Conservation (phyloP, 2,797 vertebrate species). For the Todus mexicanus region DNA sequence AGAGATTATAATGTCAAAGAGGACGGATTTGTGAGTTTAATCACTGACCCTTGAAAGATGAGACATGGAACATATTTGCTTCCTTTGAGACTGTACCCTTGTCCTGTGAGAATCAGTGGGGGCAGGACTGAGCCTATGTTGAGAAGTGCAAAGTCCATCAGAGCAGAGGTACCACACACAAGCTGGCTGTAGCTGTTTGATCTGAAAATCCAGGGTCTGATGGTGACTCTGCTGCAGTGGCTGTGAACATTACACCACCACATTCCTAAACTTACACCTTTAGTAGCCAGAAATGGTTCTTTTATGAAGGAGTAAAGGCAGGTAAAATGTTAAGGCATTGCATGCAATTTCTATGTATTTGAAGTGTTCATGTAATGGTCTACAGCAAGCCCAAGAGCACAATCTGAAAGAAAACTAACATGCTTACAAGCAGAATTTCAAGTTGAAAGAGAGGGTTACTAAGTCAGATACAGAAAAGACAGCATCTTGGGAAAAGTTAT, state of each 20-base stretch:
- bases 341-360: neutral
- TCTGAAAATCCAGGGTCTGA: neutral
- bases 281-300: neutral
- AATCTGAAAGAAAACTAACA: neutral
- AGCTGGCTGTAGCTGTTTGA: neutral
- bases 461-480: neutral
- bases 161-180: neutral
- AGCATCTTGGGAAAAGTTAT: neutral
- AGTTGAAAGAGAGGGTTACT: neutral
- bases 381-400: neutral
- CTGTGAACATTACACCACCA: neutral
- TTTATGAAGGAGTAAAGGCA: neutral
- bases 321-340: neutral
- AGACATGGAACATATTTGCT: neutral
- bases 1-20: conserved; percentile 51
- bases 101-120: accelerated
- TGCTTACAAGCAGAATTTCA: neutral
- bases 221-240: neutral
- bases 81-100: neutral
- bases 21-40: conserved; percentile 52
- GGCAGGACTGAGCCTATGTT: neutral
- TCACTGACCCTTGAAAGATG: conserved; percentile 21
- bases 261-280: neutral
- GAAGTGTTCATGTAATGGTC: neutral
- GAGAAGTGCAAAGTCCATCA: neutral